These are phyloP conservation scores for Diachasma alloeum DNA, from an alignment of 1,140 invertebrate genomes.

Conservation along the genomic window DNA sequence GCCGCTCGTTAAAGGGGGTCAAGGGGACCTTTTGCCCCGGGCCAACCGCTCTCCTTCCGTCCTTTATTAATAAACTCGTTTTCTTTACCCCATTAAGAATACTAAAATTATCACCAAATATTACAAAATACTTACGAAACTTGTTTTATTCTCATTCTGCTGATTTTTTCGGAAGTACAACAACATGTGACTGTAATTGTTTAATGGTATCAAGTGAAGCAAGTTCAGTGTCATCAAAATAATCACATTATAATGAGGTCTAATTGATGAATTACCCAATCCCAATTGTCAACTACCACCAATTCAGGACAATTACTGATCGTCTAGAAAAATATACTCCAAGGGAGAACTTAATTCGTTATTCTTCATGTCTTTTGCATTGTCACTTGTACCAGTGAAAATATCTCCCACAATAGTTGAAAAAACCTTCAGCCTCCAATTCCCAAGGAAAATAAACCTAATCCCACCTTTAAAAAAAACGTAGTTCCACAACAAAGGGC, in stretches of 20 bases:
- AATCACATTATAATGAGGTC: background rate
- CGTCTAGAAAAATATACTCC: too few relatives aligned
- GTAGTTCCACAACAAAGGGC: conserved; percentile 27
- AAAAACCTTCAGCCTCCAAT: too few relatives aligned
- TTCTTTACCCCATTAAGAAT: background rate
- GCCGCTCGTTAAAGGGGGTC: conserved; percentile 51
- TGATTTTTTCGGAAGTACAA: background rate
- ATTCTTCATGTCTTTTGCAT: too few relatives aligned
- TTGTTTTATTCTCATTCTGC: background rate
- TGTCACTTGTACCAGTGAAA: too few relatives aligned
- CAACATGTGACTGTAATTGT: background rate
- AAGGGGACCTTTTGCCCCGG: conserved; percentile 51
- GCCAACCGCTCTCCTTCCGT: conserved; percentile 26
- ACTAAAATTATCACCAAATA: background rate
- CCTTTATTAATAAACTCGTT: conserved; percentile 22
- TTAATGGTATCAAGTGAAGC: background rate
- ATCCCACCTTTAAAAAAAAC: conserved; percentile 22
- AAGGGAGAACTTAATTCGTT: too few relatives aligned
- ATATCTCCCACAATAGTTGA: too few relatives aligned
- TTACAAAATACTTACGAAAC: background rate
- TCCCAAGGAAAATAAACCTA: background rate
- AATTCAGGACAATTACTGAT: too few relatives aligned
- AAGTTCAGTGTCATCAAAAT: background rate
- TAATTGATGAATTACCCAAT: background rate
- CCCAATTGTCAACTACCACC: background rate